Percentiles rank a stretch among this genome's conserved stretches.
These are phyloP conservation scores for Actinia equina DNA, from an alignment of 64 coral and sea anemone genomes.

Conservation along the genomic window DNA sequence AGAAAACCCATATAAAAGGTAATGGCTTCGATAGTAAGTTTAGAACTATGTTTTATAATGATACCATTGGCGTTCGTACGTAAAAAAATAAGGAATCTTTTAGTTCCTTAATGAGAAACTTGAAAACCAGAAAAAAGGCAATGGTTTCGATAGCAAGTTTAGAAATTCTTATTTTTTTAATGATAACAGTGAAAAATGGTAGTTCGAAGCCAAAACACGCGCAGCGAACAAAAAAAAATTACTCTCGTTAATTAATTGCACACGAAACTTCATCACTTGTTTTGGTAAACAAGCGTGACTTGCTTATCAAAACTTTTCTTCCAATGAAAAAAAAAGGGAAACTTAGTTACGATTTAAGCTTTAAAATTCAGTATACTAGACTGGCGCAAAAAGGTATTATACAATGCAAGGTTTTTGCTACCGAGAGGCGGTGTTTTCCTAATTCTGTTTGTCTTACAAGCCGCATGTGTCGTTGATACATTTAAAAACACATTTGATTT, in stretches of 20 bases:
- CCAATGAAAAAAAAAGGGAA: background rate
- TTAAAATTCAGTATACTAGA: too few relatives aligned
- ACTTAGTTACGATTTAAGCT: background rate
- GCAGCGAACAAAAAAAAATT: background rate
- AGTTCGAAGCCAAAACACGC: background rate
- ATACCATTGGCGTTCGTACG: too few relatives aligned
- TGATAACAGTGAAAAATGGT: background rate
- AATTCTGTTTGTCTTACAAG: background rate
- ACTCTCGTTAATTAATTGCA: too few relatives aligned
- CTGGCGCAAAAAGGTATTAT: too few relatives aligned
- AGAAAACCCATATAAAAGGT: background rate
- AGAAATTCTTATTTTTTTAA: background rate
- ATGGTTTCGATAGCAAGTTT: background rate
- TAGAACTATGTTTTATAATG: background rate
- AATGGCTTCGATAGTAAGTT: background rate
- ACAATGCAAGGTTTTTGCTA: background rate
- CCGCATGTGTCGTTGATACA: constrained; percentile 14
- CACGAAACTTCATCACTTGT: too few relatives aligned
- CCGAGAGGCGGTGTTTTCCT: background rate
- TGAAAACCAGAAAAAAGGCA: background rate
- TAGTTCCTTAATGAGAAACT: too few relatives aligned
- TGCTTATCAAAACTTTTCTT: background rate
- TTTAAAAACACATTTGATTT: background rate
- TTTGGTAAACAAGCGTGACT: too few relatives aligned
- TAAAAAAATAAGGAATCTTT: too few relatives aligned